A percentile compares a stretch with the other conserved stretches of the same genome.
These are phyloP conservation scores for Diabrotica virgifera DNA, from an alignment of 1,140 invertebrate genomes.

Conservation along the genomic window DNA sequence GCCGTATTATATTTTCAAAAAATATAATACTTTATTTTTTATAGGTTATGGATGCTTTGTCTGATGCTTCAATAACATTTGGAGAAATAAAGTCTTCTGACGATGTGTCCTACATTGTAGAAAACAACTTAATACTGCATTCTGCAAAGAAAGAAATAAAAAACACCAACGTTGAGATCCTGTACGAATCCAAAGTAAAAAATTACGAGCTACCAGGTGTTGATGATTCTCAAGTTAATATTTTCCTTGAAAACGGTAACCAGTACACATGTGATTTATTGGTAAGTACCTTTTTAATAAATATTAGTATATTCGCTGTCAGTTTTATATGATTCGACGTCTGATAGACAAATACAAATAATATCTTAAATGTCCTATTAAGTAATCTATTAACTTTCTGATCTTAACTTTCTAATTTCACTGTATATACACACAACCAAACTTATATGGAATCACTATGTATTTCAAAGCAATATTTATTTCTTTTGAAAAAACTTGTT, in stretches of 20 bases:
- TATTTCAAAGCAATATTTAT: too few species aligned
- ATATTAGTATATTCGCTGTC: too few species aligned
- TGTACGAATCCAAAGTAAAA: slow-evolving; percentile 54
- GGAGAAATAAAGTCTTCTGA: slow-evolving; percentile 68
- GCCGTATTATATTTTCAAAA: too few species aligned
- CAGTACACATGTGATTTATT: slow-evolving; percentile 58
- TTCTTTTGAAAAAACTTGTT: too few species aligned
- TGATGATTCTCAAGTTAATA: slow-evolving; percentile 38
- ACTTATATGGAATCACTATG: too few species aligned
- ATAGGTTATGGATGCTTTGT: slow-evolving; percentile 89
- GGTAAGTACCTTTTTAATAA: slow-evolving; percentile 49
- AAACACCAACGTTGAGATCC: slow-evolving; percentile 46
- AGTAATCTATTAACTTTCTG: too few species aligned
- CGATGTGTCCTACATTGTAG: slow-evolving; percentile 87
- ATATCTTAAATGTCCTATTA: too few species aligned
- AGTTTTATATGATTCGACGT: too few species aligned
- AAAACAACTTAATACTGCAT: slow-evolving; percentile 84
- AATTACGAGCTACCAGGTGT: slow-evolving; percentile 52
- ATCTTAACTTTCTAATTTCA: too few species aligned
- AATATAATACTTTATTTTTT: slow-evolving; percentile 34
- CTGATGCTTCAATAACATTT: slow-evolving; percentile 84
- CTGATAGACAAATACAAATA: too few species aligned
- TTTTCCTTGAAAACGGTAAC: slow-evolving; percentile 57
- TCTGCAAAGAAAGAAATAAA: slow-evolving; percentile 58
- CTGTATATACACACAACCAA: too few species aligned